Base-by-base conservation (phyloP, 2,797 vertebrate genomes). In the Phaenicophaeus curvirostris region DNA sequence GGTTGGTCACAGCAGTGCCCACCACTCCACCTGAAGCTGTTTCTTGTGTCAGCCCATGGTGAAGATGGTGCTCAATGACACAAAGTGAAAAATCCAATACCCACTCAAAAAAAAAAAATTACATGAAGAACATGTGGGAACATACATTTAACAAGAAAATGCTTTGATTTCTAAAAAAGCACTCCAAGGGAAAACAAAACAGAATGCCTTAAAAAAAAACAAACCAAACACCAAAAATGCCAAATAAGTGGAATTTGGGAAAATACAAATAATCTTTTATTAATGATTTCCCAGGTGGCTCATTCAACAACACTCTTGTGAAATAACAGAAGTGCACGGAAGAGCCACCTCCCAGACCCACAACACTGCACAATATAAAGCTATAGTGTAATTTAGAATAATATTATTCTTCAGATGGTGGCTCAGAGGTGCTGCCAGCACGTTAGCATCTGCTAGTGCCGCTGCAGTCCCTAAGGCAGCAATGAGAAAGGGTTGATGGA, bases 1-100 rank as follows among this genome's bases (percentile, higher is more conserved):
- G 44, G 25, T 1, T 1, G 0, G 50, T 30, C 30, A 4, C 0
- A 1, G 39, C 16, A 3, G 3, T 2, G 12, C 23, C 35, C 35
- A 28, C 37, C 3, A 1, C 57, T 23, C 57, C 16, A 42, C 28
- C 58, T 18, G 15, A 31, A 6, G 19, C n/a, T 14, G 6, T 12
- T 37, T 11, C 35, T 31, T 13, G 4, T 6, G 15, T 5, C 41
- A 16, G 25, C 28, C 35, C 13, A 11, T 1, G 14, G 42, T 2
- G 30, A 55, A 50, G 53, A 12, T 13, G 35, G 30, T 18, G 33
- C n/a, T 30, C 6, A 20, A 42, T 15, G 75, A 53, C 6, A 27
- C 4, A n/a, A 72, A 35, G 21, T n/a, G 37, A 54, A 58, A 57
- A 54, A 24, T 20, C 37, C 58, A 65, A 33, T 9, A 28, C 4